Evolutionary conservation across 2,888 invertebrate genomes (phyloP).

Genomic region (Sisyra nigra): DNA sequence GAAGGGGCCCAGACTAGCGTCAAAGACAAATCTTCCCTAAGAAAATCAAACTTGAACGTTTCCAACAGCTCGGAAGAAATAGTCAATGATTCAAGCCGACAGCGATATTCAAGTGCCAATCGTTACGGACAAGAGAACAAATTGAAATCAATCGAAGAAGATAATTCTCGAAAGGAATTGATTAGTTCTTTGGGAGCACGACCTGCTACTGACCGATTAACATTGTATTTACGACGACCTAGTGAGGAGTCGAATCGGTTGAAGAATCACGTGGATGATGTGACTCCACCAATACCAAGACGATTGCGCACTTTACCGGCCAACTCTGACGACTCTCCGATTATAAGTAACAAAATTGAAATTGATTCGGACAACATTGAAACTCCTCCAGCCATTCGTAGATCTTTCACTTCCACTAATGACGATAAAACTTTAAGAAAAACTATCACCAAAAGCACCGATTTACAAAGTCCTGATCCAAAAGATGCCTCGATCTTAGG

Average conservation of each 20-base stretch:
- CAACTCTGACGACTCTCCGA: not conserved
- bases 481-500: conserved; percentile 37
- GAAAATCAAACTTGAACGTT: conserved; percentile 51
- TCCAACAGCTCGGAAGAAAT: conserved; percentile 46
- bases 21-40: conserved; percentile 63
- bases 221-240: conserved; percentile 39
- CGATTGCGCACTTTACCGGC: conserved; percentile 8
- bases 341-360: conserved; percentile 49
- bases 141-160: conserved; percentile 42
- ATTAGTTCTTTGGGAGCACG: conserved; percentile 36
- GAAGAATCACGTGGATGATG: conserved; percentile 1
- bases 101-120: conserved; percentile 33
- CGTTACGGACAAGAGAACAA: conserved; percentile 12
- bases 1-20: conserved; percentile 62
- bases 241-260: conserved; percentile 15
- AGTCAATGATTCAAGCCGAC: conserved; percentile 40
- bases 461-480: conserved; percentile 21
- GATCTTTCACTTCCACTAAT: conserved; percentile 45
- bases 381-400: conserved; percentile 69
- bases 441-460: conserved; percentile 35
- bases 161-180: conserved; percentile 30
- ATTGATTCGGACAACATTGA: conserved; percentile 85
- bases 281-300: conserved; percentile 13
- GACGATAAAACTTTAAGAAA: conserved; percentile 23
- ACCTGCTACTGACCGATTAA: conserved; percentile 34